Evolutionary conservation across 2,888 invertebrate species (phyloP).

Genomic region (Noctua janthina): DNA sequence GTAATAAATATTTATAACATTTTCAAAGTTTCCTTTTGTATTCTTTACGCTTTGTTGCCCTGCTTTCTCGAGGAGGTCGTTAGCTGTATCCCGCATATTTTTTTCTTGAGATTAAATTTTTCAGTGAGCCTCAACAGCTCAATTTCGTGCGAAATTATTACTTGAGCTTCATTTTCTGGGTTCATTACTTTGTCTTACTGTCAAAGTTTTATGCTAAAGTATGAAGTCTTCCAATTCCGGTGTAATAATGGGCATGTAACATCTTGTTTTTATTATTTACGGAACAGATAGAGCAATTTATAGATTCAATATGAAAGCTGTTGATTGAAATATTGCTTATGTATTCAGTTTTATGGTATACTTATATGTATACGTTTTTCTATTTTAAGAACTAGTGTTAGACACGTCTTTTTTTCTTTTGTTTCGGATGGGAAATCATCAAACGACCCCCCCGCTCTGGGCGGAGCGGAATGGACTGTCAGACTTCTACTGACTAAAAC

Average conservation of each 20-base stretch:
- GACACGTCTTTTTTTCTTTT: not conserved
- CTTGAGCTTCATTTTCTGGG: conserved; percentile 59
- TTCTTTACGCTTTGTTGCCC: conserved; percentile 55
- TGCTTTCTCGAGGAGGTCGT: conserved; percentile 54
- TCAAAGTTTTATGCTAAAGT: conserved; percentile 59
- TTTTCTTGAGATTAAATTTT: conserved; percentile 67
- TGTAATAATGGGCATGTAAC: conserved; percentile 53
- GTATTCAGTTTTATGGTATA: not conserved
- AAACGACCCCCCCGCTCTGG: too few species aligned
- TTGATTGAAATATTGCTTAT: conserved; percentile 14
- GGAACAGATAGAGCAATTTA: conserved; percentile 4
- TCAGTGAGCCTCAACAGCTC: conserved; percentile 58
- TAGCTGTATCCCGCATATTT: conserved; percentile 64
- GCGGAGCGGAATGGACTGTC: too few species aligned
- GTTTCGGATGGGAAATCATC: too few species aligned
- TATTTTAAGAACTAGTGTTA: not conserved
- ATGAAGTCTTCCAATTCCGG: conserved; percentile 56
- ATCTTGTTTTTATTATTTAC: conserved; percentile 42
- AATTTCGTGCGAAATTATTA: conserved; percentile 63
- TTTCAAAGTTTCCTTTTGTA: conserved; percentile 45
- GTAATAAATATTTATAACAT: conserved; percentile 53
- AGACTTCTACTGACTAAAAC: too few species aligned
- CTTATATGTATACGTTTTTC: not conserved
- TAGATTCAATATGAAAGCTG: not conserved
- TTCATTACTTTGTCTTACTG: conserved; percentile 62